Evolutionary conservation across 92 coral and sea anemone genomes (phyloP).

Genomic region (Bergia sp.): DNA sequence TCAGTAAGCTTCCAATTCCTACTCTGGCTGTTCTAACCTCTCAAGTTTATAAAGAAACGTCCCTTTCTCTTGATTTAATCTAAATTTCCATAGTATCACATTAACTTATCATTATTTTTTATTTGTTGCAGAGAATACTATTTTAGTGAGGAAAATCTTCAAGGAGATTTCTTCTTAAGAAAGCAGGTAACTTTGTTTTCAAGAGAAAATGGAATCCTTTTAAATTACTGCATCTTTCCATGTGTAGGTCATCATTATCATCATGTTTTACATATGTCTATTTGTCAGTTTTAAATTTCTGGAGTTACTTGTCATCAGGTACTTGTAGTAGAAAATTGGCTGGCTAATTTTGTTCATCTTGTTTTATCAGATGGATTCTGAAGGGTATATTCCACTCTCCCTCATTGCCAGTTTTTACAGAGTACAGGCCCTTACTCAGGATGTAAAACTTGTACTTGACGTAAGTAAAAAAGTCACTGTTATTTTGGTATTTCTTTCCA

Average conservation of each 20-base stretch:
- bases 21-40: too few relatives aligned
- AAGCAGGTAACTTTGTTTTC: slow-evolving; percentile 63
- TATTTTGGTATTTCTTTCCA: too few relatives aligned
- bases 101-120: not conserved
- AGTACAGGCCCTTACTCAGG: slow-evolving; percentile 97
- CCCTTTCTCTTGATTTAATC: too few relatives aligned
- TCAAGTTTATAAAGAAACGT: too few relatives aligned
- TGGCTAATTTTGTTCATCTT: not conserved
- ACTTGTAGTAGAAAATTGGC: not conserved
- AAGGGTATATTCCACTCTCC: slow-evolving; percentile 88
- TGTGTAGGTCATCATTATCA: not conserved
- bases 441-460: slow-evolving; percentile 81
- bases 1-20: too few relatives aligned
- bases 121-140: slow-evolving; percentile 83
- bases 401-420: slow-evolving; percentile 96
- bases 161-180: slow-evolving; percentile 80
- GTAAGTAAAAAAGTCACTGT: slow-evolving; percentile 40
- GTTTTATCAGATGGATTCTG: slow-evolving; percentile 81
- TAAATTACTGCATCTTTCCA: not conserved
- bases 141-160: slow-evolving; percentile 90
- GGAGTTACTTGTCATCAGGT: not conserved
- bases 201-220: not conserved
- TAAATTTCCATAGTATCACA: not conserved
- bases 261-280: not conserved
- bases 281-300: not conserved